Percentiles rank a stretch among this genome's conserved stretches.
These are phyloP conservation scores for Acrocephalus kingi DNA, from an alignment of 2,113 vertebrate genomes.

Conservation along the genomic window DNA sequence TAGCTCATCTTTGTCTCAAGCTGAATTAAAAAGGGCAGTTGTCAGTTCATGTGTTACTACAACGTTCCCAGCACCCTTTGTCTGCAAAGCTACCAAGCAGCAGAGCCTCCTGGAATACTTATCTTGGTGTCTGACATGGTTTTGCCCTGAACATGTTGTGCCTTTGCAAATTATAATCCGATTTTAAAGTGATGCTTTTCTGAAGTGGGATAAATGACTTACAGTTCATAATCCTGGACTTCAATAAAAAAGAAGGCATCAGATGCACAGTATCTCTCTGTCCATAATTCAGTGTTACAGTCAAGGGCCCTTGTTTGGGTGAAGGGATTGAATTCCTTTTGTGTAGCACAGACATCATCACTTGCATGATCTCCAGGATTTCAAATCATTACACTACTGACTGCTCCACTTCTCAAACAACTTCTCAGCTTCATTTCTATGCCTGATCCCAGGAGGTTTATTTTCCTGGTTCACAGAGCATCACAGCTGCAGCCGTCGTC, in stretches of 20 bases:
- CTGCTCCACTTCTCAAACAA: not conserved
- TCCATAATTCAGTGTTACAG: not conserved
- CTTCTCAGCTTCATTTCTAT: not conserved
- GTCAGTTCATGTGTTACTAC: not conserved
- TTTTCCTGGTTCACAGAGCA: not conserved
- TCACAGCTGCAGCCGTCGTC: not conserved
- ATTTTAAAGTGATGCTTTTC: slow-evolving; percentile 61
- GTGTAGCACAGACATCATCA: not conserved
- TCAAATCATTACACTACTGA: slow-evolving; percentile 3
- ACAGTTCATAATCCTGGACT: slow-evolving; percentile 18
- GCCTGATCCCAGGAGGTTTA: not conserved
- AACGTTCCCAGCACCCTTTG: not conserved
- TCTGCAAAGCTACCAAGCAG: not conserved
- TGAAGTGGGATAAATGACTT: slow-evolving; percentile 42
- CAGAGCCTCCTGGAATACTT: not conserved
- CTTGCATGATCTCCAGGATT: not conserved
- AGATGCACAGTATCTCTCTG: not conserved
- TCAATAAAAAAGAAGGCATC: not conserved
- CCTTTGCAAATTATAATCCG: slow-evolving; percentile 58
- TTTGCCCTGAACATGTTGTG: slow-evolving; percentile 13
- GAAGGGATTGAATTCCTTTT: not conserved
- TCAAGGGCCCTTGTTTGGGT: not conserved
- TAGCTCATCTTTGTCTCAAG: not conserved
- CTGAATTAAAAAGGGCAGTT: not conserved
- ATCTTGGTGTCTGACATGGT: slow-evolving; percentile 17